These are phyloP conservation scores for Tineola bisselliella DNA, from an alignment of 2,888 invertebrate genomes.

Conservation along the genomic window DNA sequence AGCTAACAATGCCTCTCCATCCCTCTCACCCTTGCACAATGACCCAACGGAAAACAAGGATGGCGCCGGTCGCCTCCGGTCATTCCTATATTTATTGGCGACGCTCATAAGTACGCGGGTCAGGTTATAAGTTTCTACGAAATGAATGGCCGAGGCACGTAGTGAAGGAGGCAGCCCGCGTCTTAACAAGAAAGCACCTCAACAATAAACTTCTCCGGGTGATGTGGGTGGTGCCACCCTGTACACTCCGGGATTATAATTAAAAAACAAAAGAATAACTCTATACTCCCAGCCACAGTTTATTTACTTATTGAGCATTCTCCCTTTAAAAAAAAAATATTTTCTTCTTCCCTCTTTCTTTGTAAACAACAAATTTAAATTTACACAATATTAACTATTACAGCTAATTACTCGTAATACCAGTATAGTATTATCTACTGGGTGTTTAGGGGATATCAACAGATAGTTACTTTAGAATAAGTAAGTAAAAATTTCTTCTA, in stretches of 20 bases:
- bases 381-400: not conserved
- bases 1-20: conserved; percentile 54
- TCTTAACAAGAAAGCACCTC: conserved; percentile 63
- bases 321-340: not conserved
- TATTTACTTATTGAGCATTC: conserved; percentile 25
- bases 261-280: conserved; percentile 68
- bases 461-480: too few species aligned
- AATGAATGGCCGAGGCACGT: conserved; percentile 66
- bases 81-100: conserved; percentile 68
- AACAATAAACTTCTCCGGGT: conserved; percentile 46
- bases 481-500: too few species aligned
- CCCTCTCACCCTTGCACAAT: conserved; percentile 14
- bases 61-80: conserved; percentile 48
- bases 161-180: conserved; percentile 47
- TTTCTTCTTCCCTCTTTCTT: not conserved
- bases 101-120: conserved; percentile 68
- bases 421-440: too few species aligned
- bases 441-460: too few species aligned
- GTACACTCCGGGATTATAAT: conserved; percentile 55
- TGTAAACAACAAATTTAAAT: not conserved
- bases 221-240: conserved; percentile 21
- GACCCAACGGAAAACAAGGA: conserved; percentile 35
- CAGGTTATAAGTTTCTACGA: conserved; percentile 67
- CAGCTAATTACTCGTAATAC: not conserved
- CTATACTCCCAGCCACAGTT: conserved; percentile 49